Base-by-base conservation (phyloP, 37 sponge, comb jelly and placozoan species). In the Agelas oroides region DNA sequence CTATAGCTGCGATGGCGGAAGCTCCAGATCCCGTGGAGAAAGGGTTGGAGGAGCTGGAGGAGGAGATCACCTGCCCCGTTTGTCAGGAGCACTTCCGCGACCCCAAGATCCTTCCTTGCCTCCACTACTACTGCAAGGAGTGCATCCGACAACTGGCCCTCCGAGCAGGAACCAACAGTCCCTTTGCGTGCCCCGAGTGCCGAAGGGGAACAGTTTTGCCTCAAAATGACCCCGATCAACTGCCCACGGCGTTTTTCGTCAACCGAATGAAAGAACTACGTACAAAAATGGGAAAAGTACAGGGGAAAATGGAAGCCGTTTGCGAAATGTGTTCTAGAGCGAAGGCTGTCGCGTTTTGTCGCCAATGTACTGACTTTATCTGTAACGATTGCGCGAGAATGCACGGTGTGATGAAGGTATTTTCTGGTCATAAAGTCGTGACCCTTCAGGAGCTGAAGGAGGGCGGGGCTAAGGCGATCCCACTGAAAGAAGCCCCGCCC, bases 121-220 rank as follows among this genome's bases (percentile, higher is more conserved):
- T 23, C 53, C 84, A 84, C 76, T 84, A 84, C 84, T 84, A 84
- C 68, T 84, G 84, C 28, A 76, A 65, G 67, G 24, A 5, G 37
- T 84, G 84, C 38, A 65, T 84, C 66, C 37, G 41, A 30, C 65
- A 64, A 35, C 76, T 84, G 56, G 75, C 75, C 65, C 31, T 53
- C 34, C 21, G 56, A 32, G 53, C 68, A 24, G 76, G 73, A 0
- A 32, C 56, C 34, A 63, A 73, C 63, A 36, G 35, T 37, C 84
- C 76, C 28, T 84, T 84, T 32, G 23, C 65, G 31, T 84, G 84
- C 64, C 84, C 84, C 16, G 84, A 84, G 57, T 84, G 84, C 65
- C 53, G 73, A 1, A 53, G 31, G 35, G 65, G 64, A 23, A 65
- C 75, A 6, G 28, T 27, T 5, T 35, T 83, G n/a, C 84, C 84